Conservation (phyloP, 1,140 invertebrate species). For the Andricus grossulariae region DNA sequence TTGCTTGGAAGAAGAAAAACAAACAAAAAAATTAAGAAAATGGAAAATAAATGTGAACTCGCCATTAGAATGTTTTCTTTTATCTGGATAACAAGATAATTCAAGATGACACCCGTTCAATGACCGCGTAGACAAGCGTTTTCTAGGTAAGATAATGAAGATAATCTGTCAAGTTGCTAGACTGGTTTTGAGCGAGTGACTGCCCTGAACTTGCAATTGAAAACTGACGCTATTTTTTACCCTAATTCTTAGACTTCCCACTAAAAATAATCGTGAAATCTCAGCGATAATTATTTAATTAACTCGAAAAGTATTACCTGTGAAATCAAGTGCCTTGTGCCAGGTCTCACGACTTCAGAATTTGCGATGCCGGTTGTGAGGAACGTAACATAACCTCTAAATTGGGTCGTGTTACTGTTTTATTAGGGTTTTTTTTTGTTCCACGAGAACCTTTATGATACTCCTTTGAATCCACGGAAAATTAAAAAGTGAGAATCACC, state of each 20-base stretch:
- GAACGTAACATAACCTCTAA: constrained; percentile 38
- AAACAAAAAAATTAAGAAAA: background rate
- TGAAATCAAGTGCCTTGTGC: constrained; percentile 25
- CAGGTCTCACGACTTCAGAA: constrained; percentile 20
- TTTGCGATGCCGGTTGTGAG: constrained; percentile 31
- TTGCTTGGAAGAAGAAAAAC: background rate
- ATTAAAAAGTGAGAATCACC: background rate
- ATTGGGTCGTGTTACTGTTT: background rate
- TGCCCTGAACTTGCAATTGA: background rate
- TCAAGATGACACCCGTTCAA: constrained; percentile 19
- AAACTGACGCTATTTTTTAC: constrained; percentile 25
- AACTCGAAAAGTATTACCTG: background rate
- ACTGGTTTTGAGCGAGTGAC: constrained; percentile 7
- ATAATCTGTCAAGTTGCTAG: constrained; percentile 30
- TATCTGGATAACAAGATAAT: constrained; percentile 9
- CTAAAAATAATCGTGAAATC: background rate
- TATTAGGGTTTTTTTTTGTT: background rate
- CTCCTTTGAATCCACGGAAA: constrained; percentile 16
- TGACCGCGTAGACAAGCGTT: constrained; percentile 21
- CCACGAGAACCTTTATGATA: background rate
- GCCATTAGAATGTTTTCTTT: constrained; percentile 21
- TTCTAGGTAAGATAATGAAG: constrained; percentile 18
- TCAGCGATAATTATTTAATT: background rate
- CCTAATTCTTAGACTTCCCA: background rate
- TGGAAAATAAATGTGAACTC: background rate